Base-by-base conservation (phyloP, 2,113 vertebrate genomes). In the Limnothrissa miodon region DNA sequence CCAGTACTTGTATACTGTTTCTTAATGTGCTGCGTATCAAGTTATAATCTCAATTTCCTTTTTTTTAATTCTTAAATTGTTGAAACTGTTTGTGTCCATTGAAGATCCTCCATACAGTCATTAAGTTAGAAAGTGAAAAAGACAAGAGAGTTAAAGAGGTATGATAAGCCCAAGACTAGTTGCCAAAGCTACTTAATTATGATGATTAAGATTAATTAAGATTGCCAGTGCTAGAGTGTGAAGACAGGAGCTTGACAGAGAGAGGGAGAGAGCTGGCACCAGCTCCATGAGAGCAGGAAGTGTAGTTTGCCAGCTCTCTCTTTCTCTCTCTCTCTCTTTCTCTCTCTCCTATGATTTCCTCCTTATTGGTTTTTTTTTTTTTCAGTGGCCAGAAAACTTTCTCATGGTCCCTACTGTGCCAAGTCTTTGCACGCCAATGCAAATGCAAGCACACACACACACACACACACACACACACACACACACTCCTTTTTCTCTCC, bases 11-110 rank as follows among this genome's bases (percentile, higher is more conserved):
- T 81, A 74, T 51, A 80, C 59, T 78, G 42, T 85, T 78, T 83
- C 45, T 79, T 81, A 19, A 89, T 80, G 86, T 88, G 90, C 81
- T 74, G 66, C 82, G 82, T 86, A 86, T 84, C 83, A 89, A 87
- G 81, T 90, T 80, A 70, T 83, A 36, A 56, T 83, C 70, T 78
- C 48, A 33, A 56, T 74, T 83, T 81, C 39, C 17, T 78, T 84
- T 44, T 81, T 78, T 42, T 42, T n/a, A n/a, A 59, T 45, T 48
- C 74, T 56, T 81, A 23, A 29, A 36, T 25, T 45, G 39, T 46
- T 53, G 66, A 42, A 83, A 59, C 80, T 59, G n/a, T 83, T 81
- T 33, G 66, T 74, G 62, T 70, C 62, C 29, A 70, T 70, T 36
- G 13, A 70, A 70, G 10, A 70, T 33, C 29, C 48, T 23, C 33